Percentiles rank a stretch among this genome's conserved stretches.
phyloP scores from a whole-genome alignment of 2,888 invertebrate species.

The Anoncus sp. region DNA sequence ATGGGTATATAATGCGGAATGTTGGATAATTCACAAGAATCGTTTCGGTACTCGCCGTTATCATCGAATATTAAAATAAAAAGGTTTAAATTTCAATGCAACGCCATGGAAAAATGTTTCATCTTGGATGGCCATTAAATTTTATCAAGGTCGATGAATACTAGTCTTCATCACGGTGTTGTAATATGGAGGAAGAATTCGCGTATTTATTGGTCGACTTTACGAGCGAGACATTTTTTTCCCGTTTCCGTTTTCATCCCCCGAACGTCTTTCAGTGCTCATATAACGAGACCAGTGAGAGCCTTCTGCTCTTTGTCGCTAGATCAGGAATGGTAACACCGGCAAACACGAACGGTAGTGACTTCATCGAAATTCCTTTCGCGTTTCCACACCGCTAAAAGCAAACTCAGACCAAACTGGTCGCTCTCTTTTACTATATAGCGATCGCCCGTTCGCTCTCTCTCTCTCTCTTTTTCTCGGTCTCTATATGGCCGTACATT shows the following conservation, averaged over 20 bases:
- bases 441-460: conserved; percentile 44
- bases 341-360: conserved; percentile 49
- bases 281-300: conserved; percentile 34
- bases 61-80: not conserved
- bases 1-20: not conserved
- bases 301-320: conserved; percentile 60
- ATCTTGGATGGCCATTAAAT: too few relatives aligned
- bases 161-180: too few relatives aligned
- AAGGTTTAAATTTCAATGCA: too few relatives aligned
- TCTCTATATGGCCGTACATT: conserved; percentile 16
- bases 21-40: not conserved
- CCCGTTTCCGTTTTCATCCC: conserved; percentile 13
- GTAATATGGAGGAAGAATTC: not conserved
- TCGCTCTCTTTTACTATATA: conserved; percentile 58
- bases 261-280: conserved; percentile 18
- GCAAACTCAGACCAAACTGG: conserved; percentile 75
- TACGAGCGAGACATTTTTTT: not conserved
- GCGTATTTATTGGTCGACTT: not conserved
- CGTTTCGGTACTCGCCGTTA: not conserved
- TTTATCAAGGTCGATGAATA: too few relatives aligned
- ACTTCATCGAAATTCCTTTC: conserved; percentile 79
- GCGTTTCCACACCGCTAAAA: conserved; percentile 73
- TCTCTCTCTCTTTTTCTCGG: conserved; percentile 29
- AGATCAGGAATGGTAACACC: conserved; percentile 44
- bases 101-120: too few relatives aligned